Evolutionary conservation across 2,797 vertebrate genomes (phyloP).

Genomic region (Eidolon dupreanum): DNA sequence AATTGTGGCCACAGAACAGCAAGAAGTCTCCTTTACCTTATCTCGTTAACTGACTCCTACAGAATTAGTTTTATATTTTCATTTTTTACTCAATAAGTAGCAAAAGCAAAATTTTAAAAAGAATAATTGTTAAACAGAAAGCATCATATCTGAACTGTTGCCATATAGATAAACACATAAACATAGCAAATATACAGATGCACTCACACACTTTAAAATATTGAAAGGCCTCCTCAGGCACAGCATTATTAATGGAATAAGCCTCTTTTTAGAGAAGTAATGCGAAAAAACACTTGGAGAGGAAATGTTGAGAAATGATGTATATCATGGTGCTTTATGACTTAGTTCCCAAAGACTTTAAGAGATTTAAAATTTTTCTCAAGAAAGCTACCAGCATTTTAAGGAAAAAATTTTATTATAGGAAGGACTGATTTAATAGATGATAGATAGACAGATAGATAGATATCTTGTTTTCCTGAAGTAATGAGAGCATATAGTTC

Average conservation of each 20-base stretch:
- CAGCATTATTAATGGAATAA: background rate
- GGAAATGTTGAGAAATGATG: background rate
- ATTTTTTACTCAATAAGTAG: background rate
- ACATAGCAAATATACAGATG: background rate
- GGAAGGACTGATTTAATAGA: background rate
- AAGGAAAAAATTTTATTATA: background rate
- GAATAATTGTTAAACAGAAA: conserved; percentile 17
- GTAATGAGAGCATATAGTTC: background rate
- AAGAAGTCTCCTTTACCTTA: background rate
- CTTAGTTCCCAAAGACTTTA: background rate
- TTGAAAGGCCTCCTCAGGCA: background rate
- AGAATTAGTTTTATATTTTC: background rate
- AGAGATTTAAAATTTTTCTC: background rate
- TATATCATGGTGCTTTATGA: conserved; percentile 38
- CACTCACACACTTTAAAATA: background rate
- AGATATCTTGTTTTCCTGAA: background rate
- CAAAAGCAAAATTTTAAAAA: conserved; percentile 2
- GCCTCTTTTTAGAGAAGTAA: background rate
- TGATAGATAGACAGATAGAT: background rate
- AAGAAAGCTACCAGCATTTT: conserved; percentile 35
- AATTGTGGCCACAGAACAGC: background rate
- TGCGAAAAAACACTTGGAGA: background rate
- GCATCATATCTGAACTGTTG: background rate
- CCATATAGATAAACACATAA: background rate
- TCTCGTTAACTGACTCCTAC: background rate